These are phyloP conservation scores for Eulemur rufifrons DNA, from an alignment of 2,113 vertebrate species.

Conservation along the genomic window DNA sequence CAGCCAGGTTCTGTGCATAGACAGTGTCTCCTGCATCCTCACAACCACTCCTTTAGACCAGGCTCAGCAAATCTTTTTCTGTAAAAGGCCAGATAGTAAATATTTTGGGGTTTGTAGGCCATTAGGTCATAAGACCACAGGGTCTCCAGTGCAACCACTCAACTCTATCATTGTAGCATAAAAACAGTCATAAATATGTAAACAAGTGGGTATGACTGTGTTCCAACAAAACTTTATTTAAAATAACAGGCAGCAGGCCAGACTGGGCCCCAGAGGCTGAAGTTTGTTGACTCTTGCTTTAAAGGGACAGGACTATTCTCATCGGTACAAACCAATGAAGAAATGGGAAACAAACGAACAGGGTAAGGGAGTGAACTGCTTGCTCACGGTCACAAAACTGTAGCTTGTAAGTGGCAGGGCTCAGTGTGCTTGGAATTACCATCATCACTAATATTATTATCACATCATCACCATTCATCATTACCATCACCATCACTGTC, in stretches of 20 bases:
- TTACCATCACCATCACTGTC: neutral
- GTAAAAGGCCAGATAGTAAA: neutral
- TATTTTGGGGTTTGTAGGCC: neutral
- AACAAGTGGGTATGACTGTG: neutral
- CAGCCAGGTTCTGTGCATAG: neutral
- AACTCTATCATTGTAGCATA: neutral
- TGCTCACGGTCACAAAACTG: neutral
- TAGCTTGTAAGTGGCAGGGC: neutral
- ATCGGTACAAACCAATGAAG: neutral
- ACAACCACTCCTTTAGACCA: neutral
- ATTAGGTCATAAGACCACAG: neutral
- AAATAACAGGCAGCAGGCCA: neutral
- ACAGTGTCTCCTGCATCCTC: neutral
- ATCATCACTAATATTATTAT: no score
- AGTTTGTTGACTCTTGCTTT: neutral
- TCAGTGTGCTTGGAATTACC: neutral
- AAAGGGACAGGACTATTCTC: neutral
- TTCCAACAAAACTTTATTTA: slow-evolving; percentile 14
- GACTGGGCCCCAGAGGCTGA: neutral
- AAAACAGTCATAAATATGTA: neutral
- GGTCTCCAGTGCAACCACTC: neutral
- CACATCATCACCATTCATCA: neutral
- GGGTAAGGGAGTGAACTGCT: neutral
- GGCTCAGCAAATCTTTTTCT: neutral
- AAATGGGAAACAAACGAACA: neutral